Base-by-base conservation (phyloP, 2,113 vertebrate genomes). In the Vimba vimba region DNA sequence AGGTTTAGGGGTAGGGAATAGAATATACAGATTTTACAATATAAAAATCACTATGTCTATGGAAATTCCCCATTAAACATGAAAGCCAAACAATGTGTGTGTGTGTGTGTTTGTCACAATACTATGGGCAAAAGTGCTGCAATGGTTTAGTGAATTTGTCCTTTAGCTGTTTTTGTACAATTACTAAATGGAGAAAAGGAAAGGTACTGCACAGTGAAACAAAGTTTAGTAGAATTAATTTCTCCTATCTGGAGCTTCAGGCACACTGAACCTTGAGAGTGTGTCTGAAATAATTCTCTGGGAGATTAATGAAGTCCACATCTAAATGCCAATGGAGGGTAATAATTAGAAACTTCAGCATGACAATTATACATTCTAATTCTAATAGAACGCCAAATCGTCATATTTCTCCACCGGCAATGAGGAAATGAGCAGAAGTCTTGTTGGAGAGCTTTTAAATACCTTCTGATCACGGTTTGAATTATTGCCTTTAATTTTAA, bases 351-450 rank as follows among this genome's bases (percentile, higher is more conserved):
- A 73, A 68, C 81, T 77, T 71, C 74, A 59, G 71, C 62, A 74
- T 82, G 80, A 82, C 83, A 85, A 86, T 87, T 89, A 87, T 89
- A 60, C 71, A 87, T 88, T 82, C 13, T 76, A 64, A 85, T 86
- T 82, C 50, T 82, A 86, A 86, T 87, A 79, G 85, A 78, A 83
- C 83, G 79, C 85, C 86, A 73, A 80, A 62, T 79, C 30, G 11
- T 80, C 66, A 76, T 88, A 87, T 77, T 84, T 87, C 71, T 86
- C 79, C 68, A 45, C 85, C 78, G 59, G 60, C 82, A 66, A n/a
- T 27, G 36, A 71, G 59, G 74, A 82, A 86, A 79, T 25, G 59
- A 85, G 39, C 82, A 74, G 50, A 85, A 74, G 52, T 73, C 50
- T 73, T 82, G 47, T 77, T 23, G 19, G 52, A 73, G 52, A 64